phyloP scores from a whole-genome alignment of 2,113 vertebrate genomes.

The Ceratotherium simum region DNA sequence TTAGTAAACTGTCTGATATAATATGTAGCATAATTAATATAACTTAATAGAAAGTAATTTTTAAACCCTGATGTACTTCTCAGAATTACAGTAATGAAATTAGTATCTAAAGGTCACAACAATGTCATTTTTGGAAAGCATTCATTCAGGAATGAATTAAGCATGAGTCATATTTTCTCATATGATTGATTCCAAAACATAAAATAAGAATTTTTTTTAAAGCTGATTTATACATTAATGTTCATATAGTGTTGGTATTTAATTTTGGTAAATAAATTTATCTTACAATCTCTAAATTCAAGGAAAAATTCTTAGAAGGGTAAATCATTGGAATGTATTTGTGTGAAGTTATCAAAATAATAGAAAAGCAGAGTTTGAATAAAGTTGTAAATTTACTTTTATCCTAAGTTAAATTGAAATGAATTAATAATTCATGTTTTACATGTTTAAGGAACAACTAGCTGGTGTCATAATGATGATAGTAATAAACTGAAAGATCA shows the following conservation, averaged over 20 bases:
- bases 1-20: conserved; percentile 15
- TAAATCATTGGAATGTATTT: conserved; percentile 70
- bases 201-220: not conserved
- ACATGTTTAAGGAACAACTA: not conserved
- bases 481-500: not conserved
- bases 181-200: not conserved
- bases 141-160: conserved; percentile 38
- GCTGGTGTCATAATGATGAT: not conserved
- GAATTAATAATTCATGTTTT: not conserved
- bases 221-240: not conserved
- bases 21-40: conserved; percentile 39
- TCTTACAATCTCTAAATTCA: not conserved
- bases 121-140: conserved; percentile 17
- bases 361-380: conserved; percentile 52
- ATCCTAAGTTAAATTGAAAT: conserved; percentile 70
- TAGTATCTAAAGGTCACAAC: not conserved
- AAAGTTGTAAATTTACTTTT: not conserved
- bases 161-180: not conserved
- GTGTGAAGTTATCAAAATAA: conserved; percentile 74
- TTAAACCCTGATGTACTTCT: not conserved
- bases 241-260: conserved; percentile 24
- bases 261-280: conserved; percentile 41
- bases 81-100: conserved; percentile 35
- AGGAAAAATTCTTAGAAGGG: not conserved
- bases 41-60: conserved; percentile 61